Percentiles rank a stretch among this genome's conserved stretches.
phyloP scores from a whole-genome alignment of 2,113 vertebrate species.

The Menura novaehollandiae region DNA sequence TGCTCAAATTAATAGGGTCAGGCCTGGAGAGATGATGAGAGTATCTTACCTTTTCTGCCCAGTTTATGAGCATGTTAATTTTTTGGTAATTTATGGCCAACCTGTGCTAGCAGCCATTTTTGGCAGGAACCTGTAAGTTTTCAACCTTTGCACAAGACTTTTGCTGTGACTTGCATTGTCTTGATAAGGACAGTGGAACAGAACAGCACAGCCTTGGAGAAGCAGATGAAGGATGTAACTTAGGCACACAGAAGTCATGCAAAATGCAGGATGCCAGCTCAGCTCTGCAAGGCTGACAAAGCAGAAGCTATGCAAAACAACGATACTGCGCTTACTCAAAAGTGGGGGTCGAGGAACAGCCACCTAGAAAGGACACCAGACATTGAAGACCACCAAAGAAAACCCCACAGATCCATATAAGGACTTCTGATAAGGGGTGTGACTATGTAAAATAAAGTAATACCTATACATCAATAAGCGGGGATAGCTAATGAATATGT shows the following conservation, averaged over 20 bases:
- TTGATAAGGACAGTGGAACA: not conserved
- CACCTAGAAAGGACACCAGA: not conserved
- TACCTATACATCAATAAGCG: not conserved
- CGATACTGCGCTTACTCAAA: not conserved
- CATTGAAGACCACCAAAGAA: not conserved
- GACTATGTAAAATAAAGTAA: not conserved
- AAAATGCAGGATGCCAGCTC: not conserved
- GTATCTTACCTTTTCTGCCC: not conserved
- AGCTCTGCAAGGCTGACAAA: not conserved
- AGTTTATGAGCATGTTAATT: not conserved
- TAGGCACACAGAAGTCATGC: not conserved
- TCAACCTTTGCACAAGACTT: not conserved
- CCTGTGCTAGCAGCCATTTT: not conserved
- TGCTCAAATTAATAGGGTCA: slow-evolving; percentile 4
- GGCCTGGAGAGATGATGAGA: not conserved
- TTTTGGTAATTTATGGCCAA: not conserved
- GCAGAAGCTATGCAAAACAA: not conserved
- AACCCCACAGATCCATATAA: not conserved
- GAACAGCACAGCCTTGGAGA: not conserved
- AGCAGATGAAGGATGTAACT: not conserved
- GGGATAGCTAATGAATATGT: not conserved
- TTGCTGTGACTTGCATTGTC: not conserved
- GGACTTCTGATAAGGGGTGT: not conserved
- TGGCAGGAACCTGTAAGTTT: not conserved
- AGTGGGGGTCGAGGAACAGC: not conserved